These are phyloP conservation scores for Masticophis lateralis DNA, from an alignment of 2,797 vertebrate species.

Conservation along the genomic window DNA sequence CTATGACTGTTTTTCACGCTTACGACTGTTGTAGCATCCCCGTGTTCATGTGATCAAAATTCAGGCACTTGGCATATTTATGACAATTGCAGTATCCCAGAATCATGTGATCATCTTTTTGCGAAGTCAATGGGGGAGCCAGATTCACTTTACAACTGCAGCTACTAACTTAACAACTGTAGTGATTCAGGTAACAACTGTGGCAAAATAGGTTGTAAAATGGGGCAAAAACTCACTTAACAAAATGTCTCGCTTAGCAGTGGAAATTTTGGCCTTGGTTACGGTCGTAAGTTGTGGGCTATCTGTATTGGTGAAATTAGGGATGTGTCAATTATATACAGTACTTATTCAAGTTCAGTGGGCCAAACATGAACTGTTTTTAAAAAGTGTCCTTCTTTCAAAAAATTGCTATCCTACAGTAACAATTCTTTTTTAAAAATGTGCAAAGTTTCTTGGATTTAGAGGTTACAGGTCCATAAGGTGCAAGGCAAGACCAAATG, in stretches of 20 bases:
- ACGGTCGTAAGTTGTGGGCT: neutral
- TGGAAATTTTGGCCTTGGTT: neutral
- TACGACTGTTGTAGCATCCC: neutral
- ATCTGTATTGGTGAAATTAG: neutral
- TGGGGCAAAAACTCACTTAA: neutral
- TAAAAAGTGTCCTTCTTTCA: neutral
- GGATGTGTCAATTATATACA: neutral
- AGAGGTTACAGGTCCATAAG: neutral
- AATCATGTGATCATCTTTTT: neutral
- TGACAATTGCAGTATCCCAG: neutral
- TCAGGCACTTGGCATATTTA: neutral
- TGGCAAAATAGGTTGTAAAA: neutral
- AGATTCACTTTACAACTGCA: neutral
- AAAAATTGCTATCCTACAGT: neutral
- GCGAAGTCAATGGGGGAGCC: neutral
- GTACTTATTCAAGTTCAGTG: neutral
- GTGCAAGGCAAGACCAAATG: neutral
- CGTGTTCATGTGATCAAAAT: neutral
- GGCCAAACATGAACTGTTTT: neutral
- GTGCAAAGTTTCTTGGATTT: neutral
- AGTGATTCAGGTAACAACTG: neutral
- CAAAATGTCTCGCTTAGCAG: neutral
- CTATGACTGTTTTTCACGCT: neutral
- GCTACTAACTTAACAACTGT: neutral
- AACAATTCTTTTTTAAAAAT: neutral